Base-by-base conservation (phyloP, 1,140 invertebrate species). In the Orius insidiosus region DNA sequence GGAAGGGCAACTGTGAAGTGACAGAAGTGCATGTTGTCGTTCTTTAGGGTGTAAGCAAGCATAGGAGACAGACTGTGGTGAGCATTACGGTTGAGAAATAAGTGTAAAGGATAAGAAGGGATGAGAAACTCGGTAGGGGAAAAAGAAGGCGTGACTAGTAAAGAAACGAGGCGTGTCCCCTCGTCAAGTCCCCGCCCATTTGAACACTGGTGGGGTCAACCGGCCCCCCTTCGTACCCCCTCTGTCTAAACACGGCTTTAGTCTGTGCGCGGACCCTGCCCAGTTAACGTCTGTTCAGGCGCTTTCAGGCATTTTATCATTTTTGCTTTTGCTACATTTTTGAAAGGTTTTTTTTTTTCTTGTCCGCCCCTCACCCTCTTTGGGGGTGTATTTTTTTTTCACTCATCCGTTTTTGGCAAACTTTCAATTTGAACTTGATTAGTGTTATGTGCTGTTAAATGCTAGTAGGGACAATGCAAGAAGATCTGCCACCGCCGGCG, bases 381-480 rank as follows among this genome's bases (percentile, higher is more conserved):
- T 36, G 3, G n/a, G n/a, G 35, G 35, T 15, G n/a, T 10, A 4
- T 15, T 15, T 36, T 36, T 36, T 36, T 3, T 36, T 36, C 14
- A 11, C 35, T 36, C 35, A n/a, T 36, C 9, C 9, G n/a, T 36
- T 36, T n/a, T 15, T 3, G 35, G 35, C 35, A 36, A n/a, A 15
- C 14, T 36, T 36, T 36, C 14, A n/a, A n/a, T 15, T 15, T 9
- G 35, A 15, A 36, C 35, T 15, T 3, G 35, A 36, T 15, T n/a
- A 4, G 14, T 15, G 35, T 43, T 43, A 31, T 43, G 24, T 43
- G 24, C 31, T 43, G 38, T 31, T 16, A 31, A 37, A 54, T 54
- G 49, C 48, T 54, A 34, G 48, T 52, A 6, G 52, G 51, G 14
- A 47, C 53, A 10, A 53, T 53, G 44, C 53, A 54, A 44, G 51